Base-by-base conservation (phyloP, 37 sponge, comb jelly and placozoan species). In the Geodia barretti region DNA sequence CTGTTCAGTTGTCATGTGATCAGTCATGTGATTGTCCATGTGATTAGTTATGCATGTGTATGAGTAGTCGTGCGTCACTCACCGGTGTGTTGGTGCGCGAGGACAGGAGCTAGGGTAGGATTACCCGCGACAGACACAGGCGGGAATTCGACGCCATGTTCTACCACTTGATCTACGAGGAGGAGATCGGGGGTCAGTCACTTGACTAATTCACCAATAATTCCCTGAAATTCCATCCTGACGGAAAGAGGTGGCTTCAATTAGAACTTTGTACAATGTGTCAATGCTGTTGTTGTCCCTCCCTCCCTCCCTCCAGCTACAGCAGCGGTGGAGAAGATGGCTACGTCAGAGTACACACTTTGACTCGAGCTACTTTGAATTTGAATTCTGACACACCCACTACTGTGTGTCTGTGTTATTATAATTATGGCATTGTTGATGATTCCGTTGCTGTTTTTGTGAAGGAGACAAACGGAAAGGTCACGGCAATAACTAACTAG, bases 321-420 rank as follows among this genome's bases (percentile, higher is more conserved):
- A 91, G 95, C 81, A 97, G 97, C 88, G 99, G 99, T 36, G 99
- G 97, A 74, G 99, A 98, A 75, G 99, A 98, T 88, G 99, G 99
- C 28, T 96, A 95, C 68, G 97, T 98, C 0, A 66, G 99, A 60
- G 87, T 98, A 17, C 99, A 97, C 80, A 83, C 90, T 21, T 98
- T 78, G 97, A 96, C 70, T 85, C 87, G 17, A 84, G 88, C 21
- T 98, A 98, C 77, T 98, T 91, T 90, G 95, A 94, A 26, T 98
- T 96, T 89, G 88, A 98, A 58, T 92, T 92, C 84, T 97, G 14
- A 47, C n/a, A n/a, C n/a, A n/a, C n/a, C n/a, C n/a, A n/a, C n/a
- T n/a, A n/a, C n/a, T n/a, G n/a, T n/a, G n/a, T n/a, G n/a, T n/a
- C n/a, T n/a, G n/a, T n/a, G n/a, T n/a, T n/a, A n/a, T n/a, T n/a